Evolutionary conservation across 2,888 invertebrate species (phyloP), one percentile per base, ranked within the genome.

Genomic region (Hydraecia micacea): DNA sequence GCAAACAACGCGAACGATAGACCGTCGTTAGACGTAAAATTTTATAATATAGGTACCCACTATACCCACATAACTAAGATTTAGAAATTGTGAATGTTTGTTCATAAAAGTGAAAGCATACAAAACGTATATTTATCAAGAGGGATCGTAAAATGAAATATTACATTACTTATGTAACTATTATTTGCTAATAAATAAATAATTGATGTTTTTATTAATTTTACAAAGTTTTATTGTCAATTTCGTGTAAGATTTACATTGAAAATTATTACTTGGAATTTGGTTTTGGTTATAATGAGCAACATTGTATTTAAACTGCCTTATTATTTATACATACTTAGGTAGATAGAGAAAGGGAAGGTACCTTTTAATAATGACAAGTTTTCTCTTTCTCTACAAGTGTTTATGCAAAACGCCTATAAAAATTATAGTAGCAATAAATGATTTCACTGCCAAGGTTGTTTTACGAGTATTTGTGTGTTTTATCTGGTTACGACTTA

Each of bases 81-180:
- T 88, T 87, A 88, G 90, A 90, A 90, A 89, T 90, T 88, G 85
- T 89, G 89, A 90, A 92, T 86, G 86, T 88, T 91, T 85, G 86
- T 82, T 90, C 87, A 84, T 87, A 91, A 90, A 91, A 92, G 91
- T 90, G 91, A 91, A 92, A 91, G 90, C 88, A 86, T 81, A 79
- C 79, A 77, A 87, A 83, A 85, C 90, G 79, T 83, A 84, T 79
- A 69, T 86, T 80, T 88, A 88, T 81, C 77, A 82, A 77, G 74
- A 76, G 73, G 73, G 66, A 80, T 89, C 79, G 77, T 86, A 81
- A 81, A 76, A 85, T 75, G 69, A 78, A 82, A 79, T 85, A 75
- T 73, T 79, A 81, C 79, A 77, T 87, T 79, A 60, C 73, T 76
- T 83, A 87, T 67, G 67, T 82, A 85, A 88, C 73, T 79, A 67